Conservation (phyloP, 2,797 vertebrate species). For the Neomorphus geoffroyi region DNA sequence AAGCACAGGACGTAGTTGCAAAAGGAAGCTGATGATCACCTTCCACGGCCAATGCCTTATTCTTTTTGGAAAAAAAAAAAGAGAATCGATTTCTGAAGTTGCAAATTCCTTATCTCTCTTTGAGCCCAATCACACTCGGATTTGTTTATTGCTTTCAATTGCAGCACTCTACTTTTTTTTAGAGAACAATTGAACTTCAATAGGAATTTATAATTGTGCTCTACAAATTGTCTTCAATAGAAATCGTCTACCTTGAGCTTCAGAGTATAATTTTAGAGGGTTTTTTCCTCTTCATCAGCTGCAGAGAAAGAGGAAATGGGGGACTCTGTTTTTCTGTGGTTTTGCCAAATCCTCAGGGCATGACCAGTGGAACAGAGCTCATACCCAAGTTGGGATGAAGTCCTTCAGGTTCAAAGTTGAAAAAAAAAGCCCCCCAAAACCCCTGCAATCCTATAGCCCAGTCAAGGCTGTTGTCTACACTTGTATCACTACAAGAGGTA, state of each 20-base stretch:
- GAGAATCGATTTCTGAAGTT: neutral
- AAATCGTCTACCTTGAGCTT: slow-evolving; percentile 14
- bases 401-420: neutral
- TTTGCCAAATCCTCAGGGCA: neutral
- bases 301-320: neutral
- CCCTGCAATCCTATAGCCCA: neutral
- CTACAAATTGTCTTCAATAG: slow-evolving; percentile 55
- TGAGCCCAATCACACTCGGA: neutral
- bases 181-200: slow-evolving; percentile 22
- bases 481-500: neutral
- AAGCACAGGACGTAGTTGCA: neutral
- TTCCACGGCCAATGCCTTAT: neutral
- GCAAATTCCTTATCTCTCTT: neutral
- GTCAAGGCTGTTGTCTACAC: neutral
- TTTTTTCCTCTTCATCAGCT: slow-evolving; percentile 38
- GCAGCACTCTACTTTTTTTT: neutral
- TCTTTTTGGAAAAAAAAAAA: neutral
- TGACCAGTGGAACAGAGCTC: neutral
- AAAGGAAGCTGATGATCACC: neutral
- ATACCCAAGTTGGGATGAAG: neutral
- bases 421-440: neutral
- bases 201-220: slow-evolving; percentile 54
- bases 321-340: neutral
- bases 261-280: neutral
- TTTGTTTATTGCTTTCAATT: slow-evolving; percentile 25